Evolutionary conservation across 2,888 invertebrate genomes (phyloP).

Genomic region (Pimpla rufipes): DNA sequence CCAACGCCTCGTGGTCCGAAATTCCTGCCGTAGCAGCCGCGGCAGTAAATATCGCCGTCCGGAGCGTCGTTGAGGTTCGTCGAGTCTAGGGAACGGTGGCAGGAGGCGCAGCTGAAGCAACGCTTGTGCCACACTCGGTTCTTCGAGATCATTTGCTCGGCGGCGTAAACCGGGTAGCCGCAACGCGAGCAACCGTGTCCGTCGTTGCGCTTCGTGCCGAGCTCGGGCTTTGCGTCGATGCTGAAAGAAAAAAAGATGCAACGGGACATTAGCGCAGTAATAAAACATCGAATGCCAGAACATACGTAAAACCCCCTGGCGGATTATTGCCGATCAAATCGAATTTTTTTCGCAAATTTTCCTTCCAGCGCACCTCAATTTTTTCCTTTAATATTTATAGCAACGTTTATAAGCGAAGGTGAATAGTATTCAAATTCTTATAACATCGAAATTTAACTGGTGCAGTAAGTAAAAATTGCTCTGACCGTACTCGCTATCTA

Average conservation of each 20-base stretch:
- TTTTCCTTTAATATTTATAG: too few relatives aligned
- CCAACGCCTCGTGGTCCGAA: constrained; percentile 96
- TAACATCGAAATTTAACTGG: too few relatives aligned
- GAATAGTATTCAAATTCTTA: too few relatives aligned
- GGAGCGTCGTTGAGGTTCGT: constrained; percentile 96
- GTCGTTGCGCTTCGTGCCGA: constrained; percentile 91
- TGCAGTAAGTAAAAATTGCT: too few relatives aligned
- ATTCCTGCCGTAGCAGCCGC: constrained; percentile 94
- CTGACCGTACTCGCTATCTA: too few relatives aligned
- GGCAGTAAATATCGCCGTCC: constrained; percentile 97
- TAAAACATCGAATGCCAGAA: background rate
- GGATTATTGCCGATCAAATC: too few relatives aligned
- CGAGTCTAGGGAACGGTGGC: constrained; percentile 95
- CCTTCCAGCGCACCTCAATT: too few relatives aligned
- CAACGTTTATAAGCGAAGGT: too few relatives aligned
- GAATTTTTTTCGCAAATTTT: too few relatives aligned
- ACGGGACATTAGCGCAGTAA: background rate
- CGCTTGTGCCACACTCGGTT: constrained; percentile 96
- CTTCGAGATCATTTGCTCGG: constrained; percentile 98
- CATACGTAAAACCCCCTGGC: background rate
- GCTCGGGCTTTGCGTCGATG: constrained; percentile 91
- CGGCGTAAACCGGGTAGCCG: constrained; percentile 96
- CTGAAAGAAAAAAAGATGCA: constrained; percentile 84
- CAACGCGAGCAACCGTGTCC: constrained; percentile 95
- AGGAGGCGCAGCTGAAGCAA: constrained; percentile 97